A percentile compares a stretch with the other conserved stretches of the same genome.
phyloP scores from a whole-genome alignment of 2,797 vertebrate genomes.

The Oreochromis mossambicus region DNA sequence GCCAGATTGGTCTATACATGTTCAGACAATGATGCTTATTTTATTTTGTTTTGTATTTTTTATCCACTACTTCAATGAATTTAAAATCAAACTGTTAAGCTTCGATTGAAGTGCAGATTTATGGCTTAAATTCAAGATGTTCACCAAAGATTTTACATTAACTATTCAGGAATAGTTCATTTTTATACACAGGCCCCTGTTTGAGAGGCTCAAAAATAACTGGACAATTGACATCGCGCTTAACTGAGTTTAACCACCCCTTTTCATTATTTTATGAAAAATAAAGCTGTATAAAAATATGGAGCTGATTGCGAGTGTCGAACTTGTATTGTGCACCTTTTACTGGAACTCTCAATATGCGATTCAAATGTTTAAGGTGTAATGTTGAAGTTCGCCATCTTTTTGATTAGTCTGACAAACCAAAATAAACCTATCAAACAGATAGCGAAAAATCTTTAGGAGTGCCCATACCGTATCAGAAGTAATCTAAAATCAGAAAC shows the following conservation, averaged over 20 bases:
- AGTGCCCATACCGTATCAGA: not conserved
- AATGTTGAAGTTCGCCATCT: not conserved
- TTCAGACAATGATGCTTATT: not conserved
- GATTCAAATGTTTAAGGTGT: not conserved
- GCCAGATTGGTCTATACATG: not conserved
- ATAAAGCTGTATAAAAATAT: no score
- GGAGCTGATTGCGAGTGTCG: no score
- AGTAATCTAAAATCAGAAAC: not conserved
- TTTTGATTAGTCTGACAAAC: not conserved
- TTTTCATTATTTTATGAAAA: no score
- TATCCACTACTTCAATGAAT: no score
- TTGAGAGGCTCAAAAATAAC: not conserved
- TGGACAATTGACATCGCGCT: no score
- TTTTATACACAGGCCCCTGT: not conserved
- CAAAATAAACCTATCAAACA: not conserved
- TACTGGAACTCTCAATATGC: not conserved
- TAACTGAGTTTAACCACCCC: no score
- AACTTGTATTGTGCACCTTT: not conserved
- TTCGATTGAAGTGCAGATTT: not conserved
- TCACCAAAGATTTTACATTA: not conserved
- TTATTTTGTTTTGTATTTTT: not conserved
- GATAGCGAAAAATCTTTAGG: accelerated
- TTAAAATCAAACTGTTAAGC: not conserved
- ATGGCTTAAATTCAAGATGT: not conserved
- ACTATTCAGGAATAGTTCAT: not conserved